Base-by-base conservation (phyloP, 1,140 invertebrate genomes). In the Leptopilina clavipes region DNA sequence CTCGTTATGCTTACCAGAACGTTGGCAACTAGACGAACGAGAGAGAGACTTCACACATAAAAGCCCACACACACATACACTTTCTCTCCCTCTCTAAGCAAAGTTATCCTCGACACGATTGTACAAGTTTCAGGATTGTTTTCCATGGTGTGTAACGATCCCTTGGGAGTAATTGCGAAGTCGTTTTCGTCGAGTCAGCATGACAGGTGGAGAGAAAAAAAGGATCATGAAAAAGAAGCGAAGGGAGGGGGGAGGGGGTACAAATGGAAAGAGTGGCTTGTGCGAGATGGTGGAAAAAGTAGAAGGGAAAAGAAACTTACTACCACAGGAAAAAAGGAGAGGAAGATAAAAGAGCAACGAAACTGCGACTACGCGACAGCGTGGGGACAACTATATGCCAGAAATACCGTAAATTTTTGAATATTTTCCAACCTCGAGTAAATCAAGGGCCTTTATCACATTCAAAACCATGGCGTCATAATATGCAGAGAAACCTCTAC, bases 151-250 rank as follows among this genome's bases (percentile, higher is more conserved):
- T 83, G 83, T 84, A 87, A 84, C 84, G 83, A 85, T 87, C 84
- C 84, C 81, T 74, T 43, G 81, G 83, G 86, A 87, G 83, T 88
- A 88, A 88, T 88, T 88, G 86, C 84, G 71, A 83, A 84, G 83
- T 84, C 82, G 84, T 86, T 85, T 86, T 79, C 83, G 85, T 84
- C 79, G 85, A 88, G 82, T 88, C 86, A 88, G 87, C 85, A 81
- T 74, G 78, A 76, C 72, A 76, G 80, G 76, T 72, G 43, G 78
- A 73, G 77, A 76, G 48, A 54, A 73, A 74, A 71, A 72, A 77
- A 74, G 59, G 59, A 76, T 65, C 73, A 77, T 70, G 70, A 70
- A 71, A 54, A 10, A 25, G 31, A 37, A 12, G 14, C 10, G 19
- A 5, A 37, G 72, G 25, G 31, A 54, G 70, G 17, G 40, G 19